Conservation (phyloP, 2,797 vertebrate species). For the Myiotriccus ornatus region DNA sequence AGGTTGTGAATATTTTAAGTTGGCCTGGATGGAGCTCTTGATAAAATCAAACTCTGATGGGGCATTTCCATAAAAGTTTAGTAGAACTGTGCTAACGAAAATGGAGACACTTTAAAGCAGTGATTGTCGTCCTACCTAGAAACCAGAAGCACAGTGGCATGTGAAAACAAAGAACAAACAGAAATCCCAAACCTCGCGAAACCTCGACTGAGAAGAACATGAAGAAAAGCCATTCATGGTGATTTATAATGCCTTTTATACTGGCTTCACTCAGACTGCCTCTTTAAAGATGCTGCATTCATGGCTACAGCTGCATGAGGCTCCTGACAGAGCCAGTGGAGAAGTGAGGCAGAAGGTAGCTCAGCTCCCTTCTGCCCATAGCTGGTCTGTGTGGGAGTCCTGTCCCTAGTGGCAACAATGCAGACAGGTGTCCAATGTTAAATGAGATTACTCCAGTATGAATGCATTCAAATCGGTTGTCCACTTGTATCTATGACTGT, state of each 20-base stretch:
- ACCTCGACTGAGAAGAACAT: neutral
- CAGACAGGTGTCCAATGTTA: neutral
- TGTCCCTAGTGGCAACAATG: neutral
- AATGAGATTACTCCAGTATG: neutral
- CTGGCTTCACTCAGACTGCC: neutral
- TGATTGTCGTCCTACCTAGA: neutral
- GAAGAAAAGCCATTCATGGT: neutral
- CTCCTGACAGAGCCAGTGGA: neutral
- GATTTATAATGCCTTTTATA: neutral
- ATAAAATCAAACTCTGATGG: neutral
- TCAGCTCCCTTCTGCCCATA: neutral
- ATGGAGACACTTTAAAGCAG: neutral
- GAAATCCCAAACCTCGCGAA: neutral
- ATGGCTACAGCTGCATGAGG: neutral
- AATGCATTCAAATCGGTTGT: neutral
- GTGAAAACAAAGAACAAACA: neutral
- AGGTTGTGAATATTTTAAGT: neutral
- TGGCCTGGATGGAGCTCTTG: neutral
- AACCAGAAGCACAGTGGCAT: neutral
- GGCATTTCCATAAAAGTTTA: neutral
- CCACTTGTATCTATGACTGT: neutral
- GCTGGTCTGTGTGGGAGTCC: neutral
- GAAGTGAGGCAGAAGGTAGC: neutral
- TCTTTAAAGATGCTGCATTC: neutral
- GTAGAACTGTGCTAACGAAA: neutral